phyloP scores from a whole-genome alignment of 2,888 invertebrate species.

The Charanyca ferruginea region DNA sequence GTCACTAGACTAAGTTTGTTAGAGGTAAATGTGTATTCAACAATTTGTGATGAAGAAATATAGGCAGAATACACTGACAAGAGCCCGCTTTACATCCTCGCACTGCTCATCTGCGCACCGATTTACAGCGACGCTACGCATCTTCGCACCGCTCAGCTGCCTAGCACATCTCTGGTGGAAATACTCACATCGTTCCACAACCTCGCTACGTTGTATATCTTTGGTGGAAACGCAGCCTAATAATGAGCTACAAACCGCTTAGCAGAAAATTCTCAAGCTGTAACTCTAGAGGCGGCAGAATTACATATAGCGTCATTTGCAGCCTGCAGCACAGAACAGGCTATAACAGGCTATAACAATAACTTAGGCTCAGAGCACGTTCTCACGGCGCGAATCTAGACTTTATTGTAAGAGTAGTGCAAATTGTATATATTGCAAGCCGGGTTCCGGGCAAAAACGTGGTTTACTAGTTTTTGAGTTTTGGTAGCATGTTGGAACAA shows the following conservation, averaged over 20 bases:
- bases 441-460: not conserved
- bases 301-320: conserved; percentile 41
- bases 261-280: conserved; percentile 34
- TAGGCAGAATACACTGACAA: no score
- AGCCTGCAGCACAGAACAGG: conserved; percentile 23
- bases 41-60: no score
- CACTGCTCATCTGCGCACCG: no score
- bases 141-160: no score
- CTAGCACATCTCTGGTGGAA: no score
- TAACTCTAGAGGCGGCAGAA: conserved; percentile 16
- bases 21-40: no score
- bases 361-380: conserved; percentile 41
- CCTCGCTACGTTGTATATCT: no score
- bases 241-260: conserved; percentile 18
- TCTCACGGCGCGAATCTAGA: conserved; percentile 21
- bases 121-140: no score
- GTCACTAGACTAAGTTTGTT: no score
- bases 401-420: conserved; percentile 17
- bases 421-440: conserved; percentile 35
- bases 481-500: not conserved
- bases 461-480: not conserved
- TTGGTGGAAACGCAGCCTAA: no score
- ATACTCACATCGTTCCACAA: no score
- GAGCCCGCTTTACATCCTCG: no score
- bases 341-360: conserved; percentile 25